Conservation (phyloP, 30 jellyfish, hydroid and myxozoan species). For the Hydra vulgaris region DNA sequence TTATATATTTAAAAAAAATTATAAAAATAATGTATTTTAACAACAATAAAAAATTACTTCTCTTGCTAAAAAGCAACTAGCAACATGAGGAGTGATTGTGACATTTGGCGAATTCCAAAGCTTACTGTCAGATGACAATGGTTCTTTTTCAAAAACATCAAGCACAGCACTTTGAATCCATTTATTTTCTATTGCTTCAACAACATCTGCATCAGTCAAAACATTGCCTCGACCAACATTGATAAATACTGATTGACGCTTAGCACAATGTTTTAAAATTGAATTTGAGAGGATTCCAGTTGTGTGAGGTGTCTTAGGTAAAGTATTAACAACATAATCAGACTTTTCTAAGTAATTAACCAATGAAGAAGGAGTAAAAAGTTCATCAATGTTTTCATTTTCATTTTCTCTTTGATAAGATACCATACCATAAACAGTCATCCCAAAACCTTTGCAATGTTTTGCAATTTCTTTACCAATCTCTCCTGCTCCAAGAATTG, state of each 20-base stretch:
- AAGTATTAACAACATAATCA: slow-evolving; percentile 59
- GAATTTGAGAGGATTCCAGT: slow-evolving; percentile 28
- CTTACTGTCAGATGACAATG: slow-evolving; percentile 45
- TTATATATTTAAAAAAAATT: too few species aligned
- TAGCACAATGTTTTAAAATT: slow-evolving; percentile 58
- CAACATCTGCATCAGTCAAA: slow-evolving; percentile 36
- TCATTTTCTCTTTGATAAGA: slow-evolving; percentile 11
- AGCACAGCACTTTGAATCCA: slow-evolving; percentile 70
- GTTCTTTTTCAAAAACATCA: slow-evolving; percentile 77
- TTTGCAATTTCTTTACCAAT: slow-evolving; percentile 60
- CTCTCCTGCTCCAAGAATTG: slow-evolving; percentile 73
- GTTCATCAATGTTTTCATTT: slow-evolving; percentile 25
- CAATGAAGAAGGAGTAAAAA: slow-evolving; percentile 24
- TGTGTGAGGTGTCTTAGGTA: slow-evolving; percentile 73
- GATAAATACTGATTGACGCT: slow-evolving; percentile 48
- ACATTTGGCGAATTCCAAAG: slow-evolving; percentile 54
- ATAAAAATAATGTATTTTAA: too few species aligned
- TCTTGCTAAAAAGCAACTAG: slow-evolving; percentile 36
- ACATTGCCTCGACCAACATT: slow-evolving; percentile 82
- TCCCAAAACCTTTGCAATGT: slow-evolving; percentile 49
- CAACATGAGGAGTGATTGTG: slow-evolving; percentile 59
- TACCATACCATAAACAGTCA: slow-evolving; percentile 76
- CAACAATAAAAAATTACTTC: slow-evolving; percentile 3
- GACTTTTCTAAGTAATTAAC: slow-evolving; percentile 33
- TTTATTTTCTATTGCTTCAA: slow-evolving; percentile 39